Evolutionary conservation across 2,113 vertebrate species (phyloP).

Genomic region (Saguinus imperator): DNA sequence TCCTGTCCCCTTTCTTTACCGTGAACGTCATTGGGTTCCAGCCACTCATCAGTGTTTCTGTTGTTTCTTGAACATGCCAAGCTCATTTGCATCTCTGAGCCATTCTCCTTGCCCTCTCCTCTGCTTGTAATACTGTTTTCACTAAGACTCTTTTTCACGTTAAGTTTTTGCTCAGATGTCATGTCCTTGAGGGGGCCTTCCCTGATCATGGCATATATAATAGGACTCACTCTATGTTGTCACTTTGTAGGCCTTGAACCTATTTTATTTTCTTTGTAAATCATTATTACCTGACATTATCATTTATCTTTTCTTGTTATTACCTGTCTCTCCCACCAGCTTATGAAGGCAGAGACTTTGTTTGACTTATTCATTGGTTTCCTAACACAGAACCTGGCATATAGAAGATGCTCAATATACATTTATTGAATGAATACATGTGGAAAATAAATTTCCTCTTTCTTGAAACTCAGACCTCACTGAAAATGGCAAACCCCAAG

Average conservation of each 20-base stretch:
- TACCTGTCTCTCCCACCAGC: not conserved
- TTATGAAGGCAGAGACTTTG: not conserved
- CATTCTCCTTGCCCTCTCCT: not conserved
- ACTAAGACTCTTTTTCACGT: not conserved
- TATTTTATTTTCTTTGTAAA: not conserved
- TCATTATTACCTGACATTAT: not conserved
- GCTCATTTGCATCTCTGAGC: not conserved
- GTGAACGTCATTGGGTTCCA: not conserved
- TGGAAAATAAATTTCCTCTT: not conserved
- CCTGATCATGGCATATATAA: not conserved
- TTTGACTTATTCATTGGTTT: not conserved
- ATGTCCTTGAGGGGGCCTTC: not conserved
- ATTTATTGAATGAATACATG: not conserved
- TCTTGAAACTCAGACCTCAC: not conserved
- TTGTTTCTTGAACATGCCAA: not conserved
- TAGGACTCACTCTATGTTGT: not conserved
- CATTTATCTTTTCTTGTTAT: not conserved
- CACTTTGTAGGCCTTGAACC: not conserved
- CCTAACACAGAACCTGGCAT: not conserved
- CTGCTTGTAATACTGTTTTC: not conserved
- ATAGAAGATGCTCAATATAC: not conserved
- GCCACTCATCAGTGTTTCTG: not conserved
- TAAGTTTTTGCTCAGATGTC: not conserved
- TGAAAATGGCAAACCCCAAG: not conserved
- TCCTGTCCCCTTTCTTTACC: not conserved